phyloP scores from a whole-genome alignment of 2,888 invertebrate genomes.

The Microctonus aethiopoides region DNA sequence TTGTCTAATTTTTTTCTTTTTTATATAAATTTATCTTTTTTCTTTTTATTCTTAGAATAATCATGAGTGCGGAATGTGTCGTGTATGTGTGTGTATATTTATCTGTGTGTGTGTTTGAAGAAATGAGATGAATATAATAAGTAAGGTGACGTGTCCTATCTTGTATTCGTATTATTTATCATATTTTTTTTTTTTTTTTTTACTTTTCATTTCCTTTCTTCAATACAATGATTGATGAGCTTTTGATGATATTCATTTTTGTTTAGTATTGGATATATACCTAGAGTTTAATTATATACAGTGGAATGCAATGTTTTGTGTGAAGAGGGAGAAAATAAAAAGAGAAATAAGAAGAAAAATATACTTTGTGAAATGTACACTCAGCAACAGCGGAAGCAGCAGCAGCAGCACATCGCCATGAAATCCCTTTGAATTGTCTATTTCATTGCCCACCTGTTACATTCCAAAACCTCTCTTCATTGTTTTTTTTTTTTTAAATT shows the following conservation, averaged over 20 bases:
- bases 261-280: background rate
- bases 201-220: background rate
- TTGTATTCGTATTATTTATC: background rate
- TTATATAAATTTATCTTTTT: no score
- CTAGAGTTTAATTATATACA: background rate
- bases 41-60: conserved; percentile 1
- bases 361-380: background rate
- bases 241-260: conserved; percentile 1
- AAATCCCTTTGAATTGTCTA: background rate
- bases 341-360: background rate
- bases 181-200: background rate
- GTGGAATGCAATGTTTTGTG: background rate
- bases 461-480: background rate
- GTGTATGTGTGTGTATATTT: no score
- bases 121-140: background rate
- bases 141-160: background rate
- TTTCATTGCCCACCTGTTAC: conserved; percentile 28
- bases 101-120: no score
- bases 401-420: background rate
- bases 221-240: background rate
- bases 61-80: background rate
- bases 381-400: background rate
- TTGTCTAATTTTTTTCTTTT: no score
- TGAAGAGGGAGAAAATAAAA: background rate
- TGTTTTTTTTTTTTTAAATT: no score